A percentile compares a stretch with the other conserved stretches of the same genome.
These are phyloP conservation scores for Dermolepida albohirtum DNA, from an alignment of 2,888 invertebrate species.

Conservation along the genomic window DNA sequence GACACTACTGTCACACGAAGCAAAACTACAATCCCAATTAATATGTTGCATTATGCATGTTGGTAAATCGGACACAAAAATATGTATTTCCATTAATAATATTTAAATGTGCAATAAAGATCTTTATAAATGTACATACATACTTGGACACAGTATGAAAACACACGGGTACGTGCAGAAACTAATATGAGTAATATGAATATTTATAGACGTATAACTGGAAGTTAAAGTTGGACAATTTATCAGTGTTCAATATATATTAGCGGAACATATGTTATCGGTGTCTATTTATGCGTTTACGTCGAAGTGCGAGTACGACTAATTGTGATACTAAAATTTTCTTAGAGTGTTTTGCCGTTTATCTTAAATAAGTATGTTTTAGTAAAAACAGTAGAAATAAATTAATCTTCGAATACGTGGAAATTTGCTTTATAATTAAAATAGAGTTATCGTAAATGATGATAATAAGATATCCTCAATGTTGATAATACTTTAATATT, in stretches of 20 bases:
- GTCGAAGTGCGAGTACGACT: constrained; percentile 31
- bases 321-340: constrained; percentile 26
- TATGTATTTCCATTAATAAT: constrained; percentile 29
- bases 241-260: constrained; percentile 42
- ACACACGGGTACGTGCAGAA: constrained; percentile 24
- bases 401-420: too few relatives aligned
- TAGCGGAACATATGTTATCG: constrained; percentile 39
- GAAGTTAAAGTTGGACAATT: constrained; percentile 41
- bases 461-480: too few relatives aligned
- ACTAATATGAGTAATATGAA: constrained; percentile 41
- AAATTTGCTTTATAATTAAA: too few relatives aligned
- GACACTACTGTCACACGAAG: constrained; percentile 1
- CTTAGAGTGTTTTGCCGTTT: neutral
- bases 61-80: constrained; percentile 32
- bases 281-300: constrained; percentile 41
- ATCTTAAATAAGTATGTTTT: too few relatives aligned
- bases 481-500: too few relatives aligned
- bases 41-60: constrained; percentile 17
- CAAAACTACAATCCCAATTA: constrained; percentile 28
- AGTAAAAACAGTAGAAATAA: too few relatives aligned
- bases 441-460: too few relatives aligned
- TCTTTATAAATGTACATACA: constrained; percentile 26
- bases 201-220: constrained; percentile 42
- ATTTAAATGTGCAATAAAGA: constrained; percentile 35
- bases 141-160: neutral